These are phyloP conservation scores for Hoplostethus mediterraneus DNA, from an alignment of 2,797 vertebrate species.

Conservation along the genomic window DNA sequence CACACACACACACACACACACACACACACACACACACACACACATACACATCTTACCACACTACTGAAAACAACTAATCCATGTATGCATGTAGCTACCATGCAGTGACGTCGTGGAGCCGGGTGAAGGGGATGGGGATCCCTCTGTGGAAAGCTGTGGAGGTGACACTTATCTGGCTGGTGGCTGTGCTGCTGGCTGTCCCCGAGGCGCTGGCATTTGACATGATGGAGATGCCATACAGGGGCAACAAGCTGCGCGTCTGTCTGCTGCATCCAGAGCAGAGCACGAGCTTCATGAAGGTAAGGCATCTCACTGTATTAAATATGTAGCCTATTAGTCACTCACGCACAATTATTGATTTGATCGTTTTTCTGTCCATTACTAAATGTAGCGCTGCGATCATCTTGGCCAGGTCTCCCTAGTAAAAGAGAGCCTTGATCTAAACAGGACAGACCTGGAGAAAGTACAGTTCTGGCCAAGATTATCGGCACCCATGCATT, in stretches of 20 bases:
- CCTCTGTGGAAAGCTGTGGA: slow-evolving; percentile 91
- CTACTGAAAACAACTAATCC: not conserved
- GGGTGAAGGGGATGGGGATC: slow-evolving; percentile 92
- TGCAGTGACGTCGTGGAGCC: slow-evolving; percentile 92
- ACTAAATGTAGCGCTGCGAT: not conserved
- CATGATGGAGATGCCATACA: slow-evolving; percentile 87
- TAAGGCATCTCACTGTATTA: slow-evolving; percentile 43
- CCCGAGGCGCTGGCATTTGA: slow-evolving; percentile 90
- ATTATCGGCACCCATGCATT: too few relatives aligned
- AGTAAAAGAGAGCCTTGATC: not conserved
- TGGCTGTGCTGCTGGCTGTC: slow-evolving; percentile 87
- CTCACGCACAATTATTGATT: not conserved
- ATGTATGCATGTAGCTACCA: slow-evolving; percentile 82
- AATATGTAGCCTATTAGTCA: not conserved
- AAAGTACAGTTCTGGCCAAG: too few relatives aligned
- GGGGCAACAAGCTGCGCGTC: slow-evolving; percentile 84
- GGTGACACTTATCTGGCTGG: slow-evolving; percentile 89
- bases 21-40: not conserved
- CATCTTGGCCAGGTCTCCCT: not conserved
- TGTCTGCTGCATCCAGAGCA: slow-evolving; percentile 88
- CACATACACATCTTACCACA: not conserved
- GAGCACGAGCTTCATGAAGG: slow-evolving; percentile 85
- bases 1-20: not conserved
- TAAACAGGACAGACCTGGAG: not conserved
- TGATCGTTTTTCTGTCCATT: not conserved